Base-by-base conservation (phyloP, 2,113 vertebrate species). In the Phaethon lepturus region DNA sequence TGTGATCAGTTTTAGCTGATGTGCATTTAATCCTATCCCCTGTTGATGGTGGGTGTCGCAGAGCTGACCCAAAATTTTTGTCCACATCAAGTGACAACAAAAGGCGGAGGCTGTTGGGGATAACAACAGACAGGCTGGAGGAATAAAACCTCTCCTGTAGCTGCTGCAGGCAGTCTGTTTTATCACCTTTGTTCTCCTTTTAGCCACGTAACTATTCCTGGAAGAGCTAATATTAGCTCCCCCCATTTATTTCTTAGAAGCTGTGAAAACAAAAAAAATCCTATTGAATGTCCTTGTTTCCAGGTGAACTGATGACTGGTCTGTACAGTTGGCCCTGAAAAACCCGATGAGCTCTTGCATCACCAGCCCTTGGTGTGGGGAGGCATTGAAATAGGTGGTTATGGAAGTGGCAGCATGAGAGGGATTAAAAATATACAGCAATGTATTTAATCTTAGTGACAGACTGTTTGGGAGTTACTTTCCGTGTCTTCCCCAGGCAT, bases 151-250 rank as follows among this genome's bases (percentile, higher is more conserved):
- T 82, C 50, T 86, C 66, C 60, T 87, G 53, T 42, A 72, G 86
- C 88, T 52, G 82, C 88, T 76, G 67, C 69, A 94, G 94, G 74
- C 86, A 60, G 78, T 52, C 95, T 96, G 12, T 75, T 96, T 95
- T 88, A 92, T 93, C 96, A 94, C 94, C 95, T 95, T 96, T 95
- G 81, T 96, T 95, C 95, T 92, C 91, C 90, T 97, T 96, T 94
- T 98, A 96, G 95, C 91, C 90, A 79, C 55, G 59, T 73, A 53
- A 66, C 93, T 97, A 97, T 98, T 97, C 97, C 91, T 96, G 96
- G 97, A 94, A 95, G 60, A 90, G 94, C 95, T 95, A 97, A 97
- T 87, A 96, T 96, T 97, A 96, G 88, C 80, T 97, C 8, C 12
- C 49, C 49, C 86, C 33, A 14, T 84, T 89, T 76, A 47, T 95